Percentiles rank a stretch among this genome's conserved stretches.
Evolutionary conservation across 1,140 invertebrate species (phyloP).

Genomic region (Zophobas morio): DNA sequence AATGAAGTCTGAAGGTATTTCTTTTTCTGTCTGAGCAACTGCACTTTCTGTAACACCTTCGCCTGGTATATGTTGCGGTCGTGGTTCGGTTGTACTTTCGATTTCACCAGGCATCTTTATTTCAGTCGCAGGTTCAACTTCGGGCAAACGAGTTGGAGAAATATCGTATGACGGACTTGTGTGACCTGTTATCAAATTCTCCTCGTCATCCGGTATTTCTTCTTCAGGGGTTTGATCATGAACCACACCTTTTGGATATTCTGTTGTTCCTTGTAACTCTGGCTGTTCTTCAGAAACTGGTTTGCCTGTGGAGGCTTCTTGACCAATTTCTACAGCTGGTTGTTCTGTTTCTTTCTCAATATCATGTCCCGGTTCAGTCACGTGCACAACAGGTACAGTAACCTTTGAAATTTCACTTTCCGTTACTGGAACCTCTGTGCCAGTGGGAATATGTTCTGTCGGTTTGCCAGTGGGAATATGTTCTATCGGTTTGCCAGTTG

Average conservation of each 20-base stretch:
- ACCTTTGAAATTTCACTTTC: background rate
- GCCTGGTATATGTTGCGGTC: background rate
- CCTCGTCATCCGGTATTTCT: background rate
- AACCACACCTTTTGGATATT: constrained; percentile 4
- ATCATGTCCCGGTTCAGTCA: background rate
- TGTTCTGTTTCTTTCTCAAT: background rate
- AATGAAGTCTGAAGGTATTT: constrained; percentile 19
- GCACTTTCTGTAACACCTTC: constrained; percentile 18
- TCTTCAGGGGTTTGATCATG: constrained; percentile 2
- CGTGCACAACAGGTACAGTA: constrained; percentile 6
- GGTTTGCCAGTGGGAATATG: background rate
- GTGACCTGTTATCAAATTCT: constrained; percentile 6
- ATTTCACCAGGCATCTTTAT: background rate
- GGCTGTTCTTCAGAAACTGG: background rate
- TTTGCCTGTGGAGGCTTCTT: background rate
- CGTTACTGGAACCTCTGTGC: background rate
- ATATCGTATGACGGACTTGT: background rate
- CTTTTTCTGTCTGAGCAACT: constrained; percentile 31
- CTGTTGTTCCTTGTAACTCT: constrained; percentile 11
- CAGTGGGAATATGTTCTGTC: background rate
- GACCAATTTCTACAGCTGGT: background rate
- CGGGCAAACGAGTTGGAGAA: no score
- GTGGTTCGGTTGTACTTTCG: constrained; percentile 18
- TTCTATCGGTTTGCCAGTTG: constrained; percentile 13
- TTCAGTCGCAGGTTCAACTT: constrained; percentile 7